Conservation (phyloP, 1,140 invertebrate genomes). For the Bombyx mandarina region DNA sequence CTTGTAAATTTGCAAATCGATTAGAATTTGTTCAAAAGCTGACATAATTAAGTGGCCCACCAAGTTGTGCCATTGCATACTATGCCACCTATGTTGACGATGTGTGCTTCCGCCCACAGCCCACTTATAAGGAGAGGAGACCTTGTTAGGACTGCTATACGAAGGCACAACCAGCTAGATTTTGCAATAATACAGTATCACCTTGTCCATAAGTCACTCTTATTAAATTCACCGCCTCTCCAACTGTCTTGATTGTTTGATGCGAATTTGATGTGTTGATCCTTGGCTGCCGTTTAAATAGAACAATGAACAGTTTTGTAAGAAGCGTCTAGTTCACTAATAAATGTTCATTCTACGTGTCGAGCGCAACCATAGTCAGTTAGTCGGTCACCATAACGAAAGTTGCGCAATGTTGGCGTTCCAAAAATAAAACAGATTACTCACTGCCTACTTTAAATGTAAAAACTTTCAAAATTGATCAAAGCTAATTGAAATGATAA, state of each 20-base stretch:
- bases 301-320: conserved; percentile 1
- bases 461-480: conserved; percentile 20
- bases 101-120: conserved; percentile 44
- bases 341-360: not conserved
- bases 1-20: too few species aligned
- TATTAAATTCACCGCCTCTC: conserved; percentile 35
- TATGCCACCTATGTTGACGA: conserved; percentile 16
- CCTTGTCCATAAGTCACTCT: conserved; percentile 24
- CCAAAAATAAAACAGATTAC: conserved; percentile 18
- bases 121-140: conserved; percentile 34
- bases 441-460: conserved; percentile 12
- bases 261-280: conserved; percentile 39
- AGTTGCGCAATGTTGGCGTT: conserved; percentile 15
- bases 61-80: too few species aligned
- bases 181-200: conserved; percentile 25
- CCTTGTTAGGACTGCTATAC: conserved; percentile 36
- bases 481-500: conserved; percentile 18
- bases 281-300: conserved; percentile 19
- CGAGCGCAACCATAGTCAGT: not conserved
- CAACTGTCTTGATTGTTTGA: conserved; percentile 29
- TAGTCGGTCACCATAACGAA: conserved; percentile 3
- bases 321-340: not conserved
- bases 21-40: too few species aligned
- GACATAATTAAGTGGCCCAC: too few species aligned
- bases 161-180: conserved; percentile 29